phyloP scores from a whole-genome alignment of 2,113 vertebrate genomes.

The Hemiscyllium ocellatum region DNA sequence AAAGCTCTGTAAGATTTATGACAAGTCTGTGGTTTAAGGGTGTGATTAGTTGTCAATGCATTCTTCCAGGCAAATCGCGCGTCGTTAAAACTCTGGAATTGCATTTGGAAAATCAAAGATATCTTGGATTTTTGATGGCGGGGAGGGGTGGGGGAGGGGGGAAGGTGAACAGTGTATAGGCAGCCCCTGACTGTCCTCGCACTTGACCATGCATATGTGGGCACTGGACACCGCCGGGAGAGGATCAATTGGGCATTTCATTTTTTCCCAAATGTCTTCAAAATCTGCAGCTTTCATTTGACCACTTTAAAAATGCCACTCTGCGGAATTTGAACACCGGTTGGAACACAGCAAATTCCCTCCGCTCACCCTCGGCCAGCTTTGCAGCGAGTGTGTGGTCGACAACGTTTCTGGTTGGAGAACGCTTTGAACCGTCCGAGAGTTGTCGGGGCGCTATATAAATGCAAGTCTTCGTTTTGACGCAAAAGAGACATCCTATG shows the following conservation, averaged over 20 bases:
- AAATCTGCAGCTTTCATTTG: neutral
- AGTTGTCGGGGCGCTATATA: neutral
- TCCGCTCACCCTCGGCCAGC: neutral
- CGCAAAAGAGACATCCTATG: neutral
- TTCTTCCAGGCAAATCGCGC: neutral
- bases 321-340: neutral
- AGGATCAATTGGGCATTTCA: neutral
- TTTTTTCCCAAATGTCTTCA: neutral
- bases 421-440: neutral
- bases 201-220: neutral
- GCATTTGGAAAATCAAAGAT: neutral
- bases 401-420: neutral
- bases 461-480: neutral
- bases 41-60: neutral
- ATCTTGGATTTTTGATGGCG: neutral
- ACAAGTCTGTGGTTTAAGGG: constrained; percentile 8
- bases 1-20: neutral
- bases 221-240: neutral
- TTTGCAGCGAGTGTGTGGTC: neutral
- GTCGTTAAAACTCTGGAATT: neutral
- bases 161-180: no score
- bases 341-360: neutral
- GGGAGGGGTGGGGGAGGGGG: neutral
- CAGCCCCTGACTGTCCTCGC: neutral
- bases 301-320: neutral